phyloP scores from a whole-genome alignment of 2,888 invertebrate species.

The Andrena flavipes region DNA sequence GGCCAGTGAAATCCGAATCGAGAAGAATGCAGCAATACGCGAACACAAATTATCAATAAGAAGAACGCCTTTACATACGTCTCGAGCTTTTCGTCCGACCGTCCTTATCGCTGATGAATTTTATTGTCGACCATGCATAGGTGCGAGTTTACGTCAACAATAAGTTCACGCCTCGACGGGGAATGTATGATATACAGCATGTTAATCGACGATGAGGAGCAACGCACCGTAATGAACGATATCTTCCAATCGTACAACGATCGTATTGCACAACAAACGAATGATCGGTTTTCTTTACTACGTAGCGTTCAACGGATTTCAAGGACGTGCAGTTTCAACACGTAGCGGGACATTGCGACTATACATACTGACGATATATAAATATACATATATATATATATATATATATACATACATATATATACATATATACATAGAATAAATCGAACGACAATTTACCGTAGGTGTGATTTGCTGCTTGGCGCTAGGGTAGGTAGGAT shows the following conservation, averaged over 20 bases:
- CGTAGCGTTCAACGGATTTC: conserved; percentile 46
- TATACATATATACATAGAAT: conserved; percentile 62
- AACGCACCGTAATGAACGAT: conserved; percentile 16
- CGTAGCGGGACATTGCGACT: conserved; percentile 62
- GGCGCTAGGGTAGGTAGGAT: conserved; percentile 72
- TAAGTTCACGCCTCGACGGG: conserved; percentile 28
- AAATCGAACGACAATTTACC: conserved; percentile 68
- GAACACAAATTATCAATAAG: conserved; percentile 19
- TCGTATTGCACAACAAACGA: conserved; percentile 22
- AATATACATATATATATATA: conserved; percentile 47
- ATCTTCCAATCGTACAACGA: conserved; percentile 26
- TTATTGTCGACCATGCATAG: conserved; percentile 15
- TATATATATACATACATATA: conserved; percentile 60
- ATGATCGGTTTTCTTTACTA: conserved; percentile 26
- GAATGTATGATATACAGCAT: conserved; percentile 46
- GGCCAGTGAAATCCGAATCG: conserved; percentile 60
- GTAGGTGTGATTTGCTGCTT: conserved; percentile 72
- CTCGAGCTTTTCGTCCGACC: conserved; percentile 33
- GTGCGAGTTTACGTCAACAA: conserved; percentile 27
- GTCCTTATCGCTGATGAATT: conserved; percentile 39
- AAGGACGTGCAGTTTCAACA: conserved; percentile 50
- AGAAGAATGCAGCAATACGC: conserved; percentile 33
- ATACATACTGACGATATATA: conserved; percentile 49
- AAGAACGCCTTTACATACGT: conserved; percentile 30
- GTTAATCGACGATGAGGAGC: conserved; percentile 20